A percentile compares a stretch with the other conserved stretches of the same genome.
Conservation (phyloP, 2,888 invertebrate genomes). For the Ramazzottius varieornatus region DNA sequence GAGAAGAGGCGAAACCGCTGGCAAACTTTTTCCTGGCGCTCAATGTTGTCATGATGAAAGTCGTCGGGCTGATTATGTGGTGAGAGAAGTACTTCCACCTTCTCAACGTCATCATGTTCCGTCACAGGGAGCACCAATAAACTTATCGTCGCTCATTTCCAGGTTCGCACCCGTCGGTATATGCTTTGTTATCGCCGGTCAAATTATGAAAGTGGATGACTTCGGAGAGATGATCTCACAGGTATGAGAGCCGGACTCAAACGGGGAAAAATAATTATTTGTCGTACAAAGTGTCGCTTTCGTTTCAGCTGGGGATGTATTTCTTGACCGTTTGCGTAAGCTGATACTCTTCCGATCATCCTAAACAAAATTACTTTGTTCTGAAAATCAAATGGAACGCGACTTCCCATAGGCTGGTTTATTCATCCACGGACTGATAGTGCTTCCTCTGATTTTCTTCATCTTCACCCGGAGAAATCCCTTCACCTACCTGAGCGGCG, state of each 20-base stretch:
- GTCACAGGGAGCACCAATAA: too few relatives aligned
- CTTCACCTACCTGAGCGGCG: constrained; percentile 25
- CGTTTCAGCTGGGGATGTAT: constrained; percentile 53
- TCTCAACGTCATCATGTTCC: too few relatives aligned
- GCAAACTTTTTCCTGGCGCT: constrained; percentile 57
- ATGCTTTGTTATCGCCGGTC: constrained; percentile 60
- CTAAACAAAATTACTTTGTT: too few relatives aligned
- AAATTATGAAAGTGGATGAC: constrained; percentile 66
- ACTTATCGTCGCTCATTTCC: too few relatives aligned
- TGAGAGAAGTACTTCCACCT: constrained; percentile 23
- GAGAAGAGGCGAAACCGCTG: constrained; percentile 48
- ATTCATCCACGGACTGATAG: constrained; percentile 64
- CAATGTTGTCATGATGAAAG: constrained; percentile 81
- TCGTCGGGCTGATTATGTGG: constrained; percentile 89
- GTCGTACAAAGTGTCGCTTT: not conserved
- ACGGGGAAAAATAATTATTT: not conserved
- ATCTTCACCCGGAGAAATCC: constrained; percentile 54
- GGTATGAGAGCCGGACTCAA: not conserved
- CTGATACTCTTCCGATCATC: too few relatives aligned
- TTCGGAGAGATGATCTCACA: constrained; percentile 47
- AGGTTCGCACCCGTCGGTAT: constrained; percentile 74
- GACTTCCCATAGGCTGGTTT: constrained; percentile 31
- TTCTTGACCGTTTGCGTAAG: constrained; percentile 85
- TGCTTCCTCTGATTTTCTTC: constrained; percentile 61
- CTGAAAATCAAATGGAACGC: not conserved